A percentile compares a stretch with the other conserved stretches of the same genome.
Conservation (phyloP, 2,888 invertebrate species). For the Dryadula phaetusa region DNA sequence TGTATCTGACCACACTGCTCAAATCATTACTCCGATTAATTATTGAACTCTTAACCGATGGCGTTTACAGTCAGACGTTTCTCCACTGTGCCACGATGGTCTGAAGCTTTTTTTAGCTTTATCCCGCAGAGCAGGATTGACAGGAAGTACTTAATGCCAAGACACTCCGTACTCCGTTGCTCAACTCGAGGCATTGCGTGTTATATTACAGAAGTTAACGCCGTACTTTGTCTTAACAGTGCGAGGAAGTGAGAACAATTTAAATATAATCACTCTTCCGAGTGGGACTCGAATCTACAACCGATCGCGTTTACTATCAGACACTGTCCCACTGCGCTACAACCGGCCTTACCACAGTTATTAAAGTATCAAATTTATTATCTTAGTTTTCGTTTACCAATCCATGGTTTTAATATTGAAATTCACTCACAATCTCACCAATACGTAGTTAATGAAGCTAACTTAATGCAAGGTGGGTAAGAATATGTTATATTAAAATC, state of each 20-base stretch:
- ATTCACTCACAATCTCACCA: not conserved
- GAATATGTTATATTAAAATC: constrained; percentile 35
- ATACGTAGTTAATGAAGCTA: constrained; percentile 34
- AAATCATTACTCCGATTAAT: too few relatives aligned
- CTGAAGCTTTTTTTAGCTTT: too few relatives aligned
- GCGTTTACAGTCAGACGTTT: too few relatives aligned
- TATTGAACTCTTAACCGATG: too few relatives aligned
- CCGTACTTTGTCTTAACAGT: not conserved
- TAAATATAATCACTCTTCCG: too few relatives aligned
- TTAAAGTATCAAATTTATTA: constrained; percentile 10
- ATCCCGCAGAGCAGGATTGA: too few relatives aligned
- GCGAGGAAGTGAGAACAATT: too few relatives aligned
- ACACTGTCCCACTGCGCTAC: not conserved
- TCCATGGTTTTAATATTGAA: constrained; percentile 17
- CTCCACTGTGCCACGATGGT: too few relatives aligned
- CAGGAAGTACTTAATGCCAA: too few relatives aligned
- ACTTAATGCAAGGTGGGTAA: constrained; percentile 35
- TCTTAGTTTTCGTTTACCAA: not conserved
- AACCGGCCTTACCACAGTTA: not conserved
- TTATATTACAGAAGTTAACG: not conserved
- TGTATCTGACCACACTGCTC: too few relatives aligned
- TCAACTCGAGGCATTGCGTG: not conserved
- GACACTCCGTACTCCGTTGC: too few relatives aligned
- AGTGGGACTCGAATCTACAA: too few relatives aligned
- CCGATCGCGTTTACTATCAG: not conserved